These are phyloP conservation scores for Drosophila ohnishii DNA, from an alignment of 1,140 invertebrate species.

Conservation along the genomic window DNA sequence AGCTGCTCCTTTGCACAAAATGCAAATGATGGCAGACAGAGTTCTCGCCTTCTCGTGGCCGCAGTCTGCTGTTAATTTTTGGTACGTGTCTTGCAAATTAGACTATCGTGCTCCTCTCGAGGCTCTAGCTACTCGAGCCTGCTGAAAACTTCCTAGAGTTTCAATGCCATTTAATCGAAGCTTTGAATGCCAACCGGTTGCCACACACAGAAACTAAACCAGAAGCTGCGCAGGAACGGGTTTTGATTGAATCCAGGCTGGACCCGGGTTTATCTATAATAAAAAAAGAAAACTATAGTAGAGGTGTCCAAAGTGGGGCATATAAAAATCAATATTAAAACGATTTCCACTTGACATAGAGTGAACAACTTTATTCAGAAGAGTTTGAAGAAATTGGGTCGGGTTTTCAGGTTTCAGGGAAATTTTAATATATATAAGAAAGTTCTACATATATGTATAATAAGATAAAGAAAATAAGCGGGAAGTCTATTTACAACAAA, in stretches of 20 bases:
- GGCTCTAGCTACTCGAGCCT: not conserved
- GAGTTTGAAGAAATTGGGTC: not conserved
- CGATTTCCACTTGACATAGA: slow-evolving; percentile 8
- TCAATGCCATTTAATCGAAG: slow-evolving; percentile 61
- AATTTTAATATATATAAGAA: not conserved
- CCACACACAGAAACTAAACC: slow-evolving; percentile 62
- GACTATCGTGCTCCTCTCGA: slow-evolving; percentile 62
- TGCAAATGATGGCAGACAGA: slow-evolving; percentile 68
- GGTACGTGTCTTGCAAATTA: slow-evolving; percentile 72
- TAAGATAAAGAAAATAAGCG: not conserved
- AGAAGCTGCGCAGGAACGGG: slow-evolving; percentile 54
- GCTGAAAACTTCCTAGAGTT: slow-evolving; percentile 74
- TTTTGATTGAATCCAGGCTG: slow-evolving; percentile 47
- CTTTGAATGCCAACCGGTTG: slow-evolving; percentile 54
- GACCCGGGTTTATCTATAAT: slow-evolving; percentile 25
- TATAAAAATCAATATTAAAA: slow-evolving; percentile 28
- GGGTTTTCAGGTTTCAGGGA: not conserved
- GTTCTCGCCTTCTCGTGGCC: slow-evolving; percentile 4
- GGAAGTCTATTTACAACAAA: not conserved
- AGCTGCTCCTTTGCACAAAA: slow-evolving; percentile 73
- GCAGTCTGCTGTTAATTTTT: slow-evolving; percentile 47
- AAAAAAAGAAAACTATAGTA: not conserved
- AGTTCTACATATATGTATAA: not conserved
- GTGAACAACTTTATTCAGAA: not conserved
- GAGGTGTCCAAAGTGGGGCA: slow-evolving; percentile 39